Evolutionary conservation across 1,140 invertebrate species (phyloP), one percentile per base, ranked within the genome.

Genomic region (Saxidomus purpurata): DNA sequence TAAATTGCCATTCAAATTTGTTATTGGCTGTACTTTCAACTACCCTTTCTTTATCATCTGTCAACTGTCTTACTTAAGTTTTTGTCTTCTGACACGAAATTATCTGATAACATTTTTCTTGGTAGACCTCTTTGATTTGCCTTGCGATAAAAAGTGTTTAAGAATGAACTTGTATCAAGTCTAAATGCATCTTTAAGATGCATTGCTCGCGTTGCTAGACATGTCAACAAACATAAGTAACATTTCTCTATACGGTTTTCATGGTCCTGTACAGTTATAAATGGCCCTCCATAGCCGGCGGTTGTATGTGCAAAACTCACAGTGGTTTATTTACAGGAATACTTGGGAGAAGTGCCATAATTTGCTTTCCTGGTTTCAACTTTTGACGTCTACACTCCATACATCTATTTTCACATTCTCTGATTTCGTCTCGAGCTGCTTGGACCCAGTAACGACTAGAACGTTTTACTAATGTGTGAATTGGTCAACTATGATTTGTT

Each of bases 211-310:
- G 19, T 49, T 25, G 31, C 25, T 31, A 91, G 31, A 74, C 81
- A 89, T 0, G 76, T 81, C 38, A 91, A 89, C n/a, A 91, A 38
- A 85, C 80, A 85, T 6, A 76, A 1, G 28, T 89, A 84, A 77
- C 90, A 40, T 49, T 85, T 84, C n/a, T n/a, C 34, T 81, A 36
- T 76, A 34, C 17, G 25, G 28, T 71, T 80, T 6, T 59, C 49
- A 34, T 76, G n/a, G 19, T 55, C 61, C n/a, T 77, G 40, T n/a
- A 80, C 81, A 3, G 59, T 63, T 3, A 81, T 19, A 34, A 91
- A 89, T 28, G 90, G 90, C 13, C 90, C 90, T n/a, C n/a, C n/a
- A n/a, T n/a, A n/a, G n/a, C n/a, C n/a, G n/a, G n/a, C n/a, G n/a
- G n/a, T n/a, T n/a, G n/a, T n/a, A n/a, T n/a, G n/a, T n/a, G n/a